Base-by-base conservation (phyloP, 2,113 vertebrate species). In the Campylorhamphus procurvoides region DNA sequence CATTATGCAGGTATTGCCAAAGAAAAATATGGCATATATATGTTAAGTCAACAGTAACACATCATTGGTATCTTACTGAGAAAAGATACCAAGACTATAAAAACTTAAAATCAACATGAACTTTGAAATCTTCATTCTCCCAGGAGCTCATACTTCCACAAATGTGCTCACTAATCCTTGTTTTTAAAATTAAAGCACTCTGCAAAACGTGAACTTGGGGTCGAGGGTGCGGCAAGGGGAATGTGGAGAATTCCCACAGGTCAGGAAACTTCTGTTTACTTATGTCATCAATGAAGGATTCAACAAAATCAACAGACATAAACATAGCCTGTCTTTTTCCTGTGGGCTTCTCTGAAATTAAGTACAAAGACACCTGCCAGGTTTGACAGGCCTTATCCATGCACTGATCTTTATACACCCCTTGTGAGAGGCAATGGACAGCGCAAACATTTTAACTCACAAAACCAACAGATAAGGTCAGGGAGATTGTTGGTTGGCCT, bases 131-230 rank as follows among this genome's bases (percentile, higher is more conserved):
- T 47, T 84, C 90, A 84, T 90, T 93, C 91, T 94, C 87, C 19
- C 50, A 87, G 67, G 62, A 93, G 74, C 86, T 66, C 60, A n/a
- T 37, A 87, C 67, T 87, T 94, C 72, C 64, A 20, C 22, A 89
- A 81, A 76, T n/a, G 46, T 53, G 46, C 79, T 82, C 63, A 89
- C 69, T 73, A 84, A 93, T 84, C 79, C 40, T 62, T 96, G 83
- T 72, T 96, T 95, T 92, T n/a, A 74, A 89, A 95, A 94, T 95
- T 56, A 93, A 78, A 89, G 72, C 29, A 22, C 80, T 94, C 89
- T 72, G 83, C 83, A 94, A 96, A 96, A 92, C 90, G 81, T 84
- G 93, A 96, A 93, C 88, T 96, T 96, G 96, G 91, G 94, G 93
- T 93, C 77, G 28, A 89, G 89, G 93, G 91, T 52, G 81, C 59